These are phyloP conservation scores for Eurois occulta DNA, from an alignment of 2,888 invertebrate genomes.

Conservation along the genomic window DNA sequence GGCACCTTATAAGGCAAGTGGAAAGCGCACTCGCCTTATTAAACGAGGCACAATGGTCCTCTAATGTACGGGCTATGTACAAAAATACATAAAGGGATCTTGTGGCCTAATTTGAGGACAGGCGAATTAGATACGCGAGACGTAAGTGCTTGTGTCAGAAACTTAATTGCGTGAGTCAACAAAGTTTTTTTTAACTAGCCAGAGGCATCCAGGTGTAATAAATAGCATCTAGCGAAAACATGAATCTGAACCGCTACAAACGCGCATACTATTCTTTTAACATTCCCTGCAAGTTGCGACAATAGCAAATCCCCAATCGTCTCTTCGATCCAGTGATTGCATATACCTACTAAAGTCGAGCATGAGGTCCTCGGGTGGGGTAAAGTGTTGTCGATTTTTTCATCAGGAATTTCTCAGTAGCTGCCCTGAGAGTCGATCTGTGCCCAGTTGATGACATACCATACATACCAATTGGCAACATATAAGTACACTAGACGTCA, in stretches of 20 bases:
- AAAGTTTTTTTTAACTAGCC: not conserved
- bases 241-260: not conserved
- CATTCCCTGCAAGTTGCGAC: not conserved
- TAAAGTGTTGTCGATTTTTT: not conserved
- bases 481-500: not conserved
- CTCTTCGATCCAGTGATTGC: not conserved
- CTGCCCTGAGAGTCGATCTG: not conserved
- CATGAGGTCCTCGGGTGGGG: not conserved
- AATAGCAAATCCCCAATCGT: not conserved
- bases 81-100: constrained; percentile 67
- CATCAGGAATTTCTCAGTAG: not conserved
- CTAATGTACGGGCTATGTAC: constrained; percentile 69
- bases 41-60: constrained; percentile 77
- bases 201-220: not conserved
- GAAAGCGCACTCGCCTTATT: constrained; percentile 79
- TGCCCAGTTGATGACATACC: not conserved
- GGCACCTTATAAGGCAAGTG: constrained; percentile 76
- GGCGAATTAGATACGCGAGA: constrained; percentile 58
- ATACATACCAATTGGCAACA: not conserved
- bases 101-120: constrained; percentile 64
- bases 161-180: constrained; percentile 12
- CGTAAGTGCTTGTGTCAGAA: constrained; percentile 29
- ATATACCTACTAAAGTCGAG: not conserved
- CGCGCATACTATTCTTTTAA: not conserved
- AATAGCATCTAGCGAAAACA: not conserved